Evolutionary conservation across 2,113 vertebrate genomes (phyloP), one percentile per base, ranked within the genome.

Genomic region (Forbesichthys papilliferus): DNA sequence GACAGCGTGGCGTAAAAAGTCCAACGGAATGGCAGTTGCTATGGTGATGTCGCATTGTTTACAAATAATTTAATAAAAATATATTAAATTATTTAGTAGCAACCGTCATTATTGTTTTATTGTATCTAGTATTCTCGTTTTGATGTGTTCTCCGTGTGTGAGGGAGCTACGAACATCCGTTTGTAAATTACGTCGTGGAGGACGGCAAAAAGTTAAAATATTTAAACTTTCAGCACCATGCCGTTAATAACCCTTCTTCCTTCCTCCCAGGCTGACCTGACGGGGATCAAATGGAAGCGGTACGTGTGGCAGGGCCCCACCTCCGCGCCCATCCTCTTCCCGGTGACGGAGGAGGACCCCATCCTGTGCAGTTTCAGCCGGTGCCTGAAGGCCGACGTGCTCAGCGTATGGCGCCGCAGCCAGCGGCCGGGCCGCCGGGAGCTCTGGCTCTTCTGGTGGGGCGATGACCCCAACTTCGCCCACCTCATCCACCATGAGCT

Each of bases 371-470:
- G 96, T 88, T 99, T 98, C 93, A 98, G 97, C 83, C 95, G 96
- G 86, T 99, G 97, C 79, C 92, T 99, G 78, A 98, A 98, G 91
- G 95, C 96, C 4, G 96, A 99, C 61, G 94, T 99, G 64, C 92
- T 99, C 66, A 96, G 96, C 2, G 96, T 98, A 61, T 99, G 97
- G 97, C 91, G 96, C 68, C 91, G 97, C 77, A 95, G 97, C 90
- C 95, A 97, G 91, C 90, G 94, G 77, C 96, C 92, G 11, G 97
- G 97, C 55, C 95, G 96, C 85, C 92, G 96, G 86, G 97, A 99
- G 80, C 92, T 99, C 12, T 98, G 96, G 97, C 95, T 99, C 79
- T 99, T 97, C 90, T 99, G 97, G 97, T 99, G 97, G 97, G 97
- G 96, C 47, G 96, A 99, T 71, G 95, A 98, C 87, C 97, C 96